Evolutionary conservation across 1,140 invertebrate species (phyloP).

Genomic region (Eueides isabella): DNA sequence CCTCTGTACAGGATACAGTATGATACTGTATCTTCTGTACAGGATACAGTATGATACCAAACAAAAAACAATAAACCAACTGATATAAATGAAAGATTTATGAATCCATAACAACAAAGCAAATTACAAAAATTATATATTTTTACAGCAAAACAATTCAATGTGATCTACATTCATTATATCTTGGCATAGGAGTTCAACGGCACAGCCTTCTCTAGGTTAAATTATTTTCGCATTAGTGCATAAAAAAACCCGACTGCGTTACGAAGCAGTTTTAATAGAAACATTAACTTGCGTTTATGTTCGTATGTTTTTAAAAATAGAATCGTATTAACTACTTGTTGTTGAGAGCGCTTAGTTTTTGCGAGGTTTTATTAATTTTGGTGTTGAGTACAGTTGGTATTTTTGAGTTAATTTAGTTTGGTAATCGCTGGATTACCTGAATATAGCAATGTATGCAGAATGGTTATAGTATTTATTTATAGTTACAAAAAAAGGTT

Average conservation of each 20-base stretch:
- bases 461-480: no score
- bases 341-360: not conserved
- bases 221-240: conserved; percentile 15
- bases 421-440: not conserved
- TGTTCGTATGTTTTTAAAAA: conserved; percentile 2
- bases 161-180: conserved; percentile 8
- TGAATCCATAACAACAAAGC: not conserved
- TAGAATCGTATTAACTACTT: not conserved
- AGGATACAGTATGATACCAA: no score
- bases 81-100: conserved; percentile 9
- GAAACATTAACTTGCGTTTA: conserved; percentile 12
- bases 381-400: not conserved
- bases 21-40: no score
- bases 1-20: no score
- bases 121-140: not conserved
- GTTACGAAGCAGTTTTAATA: conserved; percentile 11
- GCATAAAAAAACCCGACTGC: not conserved
- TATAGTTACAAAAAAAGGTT: no score
- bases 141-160: not conserved
- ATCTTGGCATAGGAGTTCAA: not conserved
- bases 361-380: not conserved
- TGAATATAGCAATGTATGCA: no score
- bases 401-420: conserved; percentile 2
- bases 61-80: not conserved
- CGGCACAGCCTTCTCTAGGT: conserved; percentile 8